Evolutionary conservation across 2,797 vertebrate genomes (phyloP).

Genomic region (Sebastolobus alascanus): DNA sequence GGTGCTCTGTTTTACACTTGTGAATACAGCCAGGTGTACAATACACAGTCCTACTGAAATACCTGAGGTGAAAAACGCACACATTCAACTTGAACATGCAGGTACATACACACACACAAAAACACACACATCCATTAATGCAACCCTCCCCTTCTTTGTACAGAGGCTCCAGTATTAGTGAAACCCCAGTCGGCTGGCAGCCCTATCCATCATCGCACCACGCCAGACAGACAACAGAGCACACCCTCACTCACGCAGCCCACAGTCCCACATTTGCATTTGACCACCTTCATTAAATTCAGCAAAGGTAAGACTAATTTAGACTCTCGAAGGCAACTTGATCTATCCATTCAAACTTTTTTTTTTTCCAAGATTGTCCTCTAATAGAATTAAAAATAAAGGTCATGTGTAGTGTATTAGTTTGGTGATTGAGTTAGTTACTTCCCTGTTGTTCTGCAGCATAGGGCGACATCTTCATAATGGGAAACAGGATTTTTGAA

Average conservation of each 20-base stretch:
- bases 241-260: constrained; percentile 65
- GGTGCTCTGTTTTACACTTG: not conserved
- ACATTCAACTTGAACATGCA: constrained; percentile 32
- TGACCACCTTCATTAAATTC: constrained; percentile 80
- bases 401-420: constrained; percentile 63
- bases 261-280: constrained; percentile 75
- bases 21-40: not conserved
- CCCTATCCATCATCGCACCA: constrained; percentile 78
- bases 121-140: constrained; percentile 52
- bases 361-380: constrained; percentile 55
- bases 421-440: constrained; percentile 65
- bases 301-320: constrained; percentile 76
- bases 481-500: not conserved
- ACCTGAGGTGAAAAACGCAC: constrained; percentile 26
- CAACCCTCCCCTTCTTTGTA: constrained; percentile 64
- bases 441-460: constrained; percentile 53
- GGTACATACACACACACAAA: not conserved
- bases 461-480: constrained; percentile 27
- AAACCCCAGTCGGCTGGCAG: constrained; percentile 73
- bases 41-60: constrained; percentile 3
- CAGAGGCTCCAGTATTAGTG: constrained; percentile 70
- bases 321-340: constrained; percentile 61
- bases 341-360: constrained; percentile 74
- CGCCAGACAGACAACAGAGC: constrained; percentile 66
- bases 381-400: constrained; percentile 76